Conservation (phyloP, 1,140 invertebrate species). For the Brachystomella parvula region DNA sequence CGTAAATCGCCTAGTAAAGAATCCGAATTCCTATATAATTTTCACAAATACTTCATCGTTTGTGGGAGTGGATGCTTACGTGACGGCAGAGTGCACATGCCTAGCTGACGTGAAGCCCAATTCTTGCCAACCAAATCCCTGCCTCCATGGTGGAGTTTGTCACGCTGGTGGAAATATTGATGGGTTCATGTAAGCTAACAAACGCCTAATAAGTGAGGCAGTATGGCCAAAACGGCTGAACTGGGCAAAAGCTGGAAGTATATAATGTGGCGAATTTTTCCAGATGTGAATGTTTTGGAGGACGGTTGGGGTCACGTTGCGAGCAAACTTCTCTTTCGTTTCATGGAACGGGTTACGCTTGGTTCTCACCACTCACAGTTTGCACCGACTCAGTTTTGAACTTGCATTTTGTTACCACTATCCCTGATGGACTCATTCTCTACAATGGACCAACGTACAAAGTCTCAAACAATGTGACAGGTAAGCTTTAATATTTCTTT, state of each 20-base stretch:
- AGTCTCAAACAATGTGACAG: slow-evolving; percentile 51
- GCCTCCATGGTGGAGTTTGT: slow-evolving; percentile 47
- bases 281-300: slow-evolving; percentile 56
- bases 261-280: slow-evolving; percentile 18
- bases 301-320: slow-evolving; percentile 77
- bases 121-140: slow-evolving; percentile 38
- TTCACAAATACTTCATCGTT: slow-evolving; percentile 84
- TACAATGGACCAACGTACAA: slow-evolving; percentile 75
- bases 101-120: slow-evolving; percentile 45
- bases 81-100: slow-evolving; percentile 67
- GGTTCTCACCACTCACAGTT: slow-evolving; percentile 70
- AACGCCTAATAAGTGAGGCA: background rate
- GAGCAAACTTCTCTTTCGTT: slow-evolving; percentile 81
- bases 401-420: slow-evolving; percentile 65
- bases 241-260: background rate
- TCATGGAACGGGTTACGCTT: slow-evolving; percentile 73
- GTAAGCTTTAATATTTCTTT: slow-evolving; percentile 42
- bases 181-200: slow-evolving; percentile 18
- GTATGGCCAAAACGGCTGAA: background rate
- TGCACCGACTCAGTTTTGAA: slow-evolving; percentile 68
- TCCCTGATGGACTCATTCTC: slow-evolving; percentile 71
- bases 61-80: slow-evolving; percentile 71
- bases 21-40: slow-evolving; percentile 62
- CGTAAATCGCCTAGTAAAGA: slow-evolving; percentile 60
- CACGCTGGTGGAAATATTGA: slow-evolving; percentile 25